Evolutionary conservation across 1,140 invertebrate species (phyloP), one percentile per base, ranked within the genome.

Genomic region (Penaeus chinensis): DNA sequence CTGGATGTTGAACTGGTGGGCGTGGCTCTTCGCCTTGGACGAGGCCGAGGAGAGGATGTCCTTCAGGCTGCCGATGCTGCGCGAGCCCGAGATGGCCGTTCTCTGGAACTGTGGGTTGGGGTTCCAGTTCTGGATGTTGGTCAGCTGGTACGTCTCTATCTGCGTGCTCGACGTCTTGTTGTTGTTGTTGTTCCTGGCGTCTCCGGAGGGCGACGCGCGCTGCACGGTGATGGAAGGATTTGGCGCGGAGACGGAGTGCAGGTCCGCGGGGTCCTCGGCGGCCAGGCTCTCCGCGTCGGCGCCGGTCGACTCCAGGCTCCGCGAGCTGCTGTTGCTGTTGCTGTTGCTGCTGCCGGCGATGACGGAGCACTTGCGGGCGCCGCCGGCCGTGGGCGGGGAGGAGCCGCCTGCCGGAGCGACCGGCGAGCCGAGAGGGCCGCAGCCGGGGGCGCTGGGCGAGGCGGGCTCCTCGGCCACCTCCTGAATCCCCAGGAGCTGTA

Each of bases 91-190:
- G 22, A 89, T 89, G 32, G 84, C 84, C 61, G 85, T 80, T 80
- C 84, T 79, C n/a, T 42, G 69, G 32, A 82, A 63, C 27, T 81
- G 84, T 8, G 89, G 71, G 63, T 86, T 89, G 18, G 89, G 87
- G 24, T 89, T 80, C 89, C 87, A 90, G 47, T 89, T 89, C 63
- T 88, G 89, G 20, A 90, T 84, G 37, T 90, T 88, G 2, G 87
- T 88, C 24, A 90, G 66, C 54, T 90, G 89, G 66, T 90, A 90
- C 24, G 85, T 90, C 47, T 88, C 89, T 27, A 88, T 63, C 32
- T 82, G 54, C 1, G 82, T 61, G 37, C 71, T 77, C 66, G 74
- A 78, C 32, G 84, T 89, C 32, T 87, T 87, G 63, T 82, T 89
- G 83, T 87, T 90, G 37, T 88, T 88, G 54, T 85, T 90, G 42